A percentile compares a stretch with the other conserved stretches of the same genome.
Conservation (phyloP, 1,140 invertebrate species). For the Octopus bimaculoides region DNA sequence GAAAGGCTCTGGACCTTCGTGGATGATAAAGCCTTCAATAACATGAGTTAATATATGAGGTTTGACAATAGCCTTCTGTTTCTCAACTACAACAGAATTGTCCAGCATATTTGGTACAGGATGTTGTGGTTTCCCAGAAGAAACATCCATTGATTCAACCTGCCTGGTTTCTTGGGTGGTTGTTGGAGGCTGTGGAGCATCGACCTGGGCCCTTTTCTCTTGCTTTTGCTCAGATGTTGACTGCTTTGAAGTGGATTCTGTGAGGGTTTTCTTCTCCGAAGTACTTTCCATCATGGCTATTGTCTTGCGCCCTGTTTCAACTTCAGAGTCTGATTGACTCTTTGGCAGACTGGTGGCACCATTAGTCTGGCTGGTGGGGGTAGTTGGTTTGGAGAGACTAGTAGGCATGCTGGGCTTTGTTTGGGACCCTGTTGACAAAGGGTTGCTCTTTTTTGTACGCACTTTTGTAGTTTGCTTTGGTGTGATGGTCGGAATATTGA, state of each 20-base stretch:
- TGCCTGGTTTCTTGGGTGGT: not conserved
- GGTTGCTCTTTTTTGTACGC: conserved; percentile 28
- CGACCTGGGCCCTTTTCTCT: conserved; percentile 1
- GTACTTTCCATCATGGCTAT: conserved; percentile 11
- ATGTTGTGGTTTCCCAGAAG: conserved; percentile 3
- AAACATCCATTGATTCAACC: conserved; percentile 7
- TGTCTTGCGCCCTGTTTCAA: conserved; percentile 33
- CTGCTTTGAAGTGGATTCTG: not conserved
- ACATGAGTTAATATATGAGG: conserved; percentile 94
- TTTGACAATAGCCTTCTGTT: conserved; percentile 74
- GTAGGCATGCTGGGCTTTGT: conserved; percentile 33
- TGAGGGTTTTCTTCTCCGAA: conserved; percentile 15
- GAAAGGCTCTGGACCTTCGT: conserved; percentile 77
- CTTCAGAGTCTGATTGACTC: conserved; percentile 42
- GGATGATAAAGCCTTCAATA: conserved; percentile 95
- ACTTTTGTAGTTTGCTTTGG: conserved; percentile 24
- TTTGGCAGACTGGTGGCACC: conserved; percentile 24
- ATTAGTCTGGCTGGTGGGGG: conserved; percentile 12
- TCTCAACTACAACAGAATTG: conserved; percentile 34
- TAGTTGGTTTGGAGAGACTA: conserved; percentile 16
- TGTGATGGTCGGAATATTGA: conserved; percentile 28
- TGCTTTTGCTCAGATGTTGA: conserved; percentile 4
- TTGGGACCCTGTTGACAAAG: conserved; percentile 40
- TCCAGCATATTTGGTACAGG: conserved; percentile 15
- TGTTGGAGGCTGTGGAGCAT: not conserved